These are phyloP conservation scores for Cataglyphis rosenhaueri DNA, from an alignment of 2,888 invertebrate genomes.

Conservation along the genomic window DNA sequence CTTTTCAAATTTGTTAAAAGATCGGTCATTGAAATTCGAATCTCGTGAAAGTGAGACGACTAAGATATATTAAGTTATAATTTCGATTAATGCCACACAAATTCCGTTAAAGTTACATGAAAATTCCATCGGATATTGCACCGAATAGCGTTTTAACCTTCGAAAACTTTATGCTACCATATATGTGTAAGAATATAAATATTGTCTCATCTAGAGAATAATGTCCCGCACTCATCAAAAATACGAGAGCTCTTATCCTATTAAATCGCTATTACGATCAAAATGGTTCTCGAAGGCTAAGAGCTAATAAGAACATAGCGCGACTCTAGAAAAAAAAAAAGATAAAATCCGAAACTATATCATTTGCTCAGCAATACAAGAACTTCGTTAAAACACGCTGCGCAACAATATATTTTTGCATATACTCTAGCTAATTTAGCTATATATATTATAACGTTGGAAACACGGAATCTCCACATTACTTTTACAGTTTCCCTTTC, in stretches of 20 bases:
- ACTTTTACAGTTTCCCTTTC: background rate
- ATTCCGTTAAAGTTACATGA: constrained; percentile 9
- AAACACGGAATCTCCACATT: background rate
- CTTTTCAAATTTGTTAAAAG: background rate
- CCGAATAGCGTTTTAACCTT: constrained; percentile 35
- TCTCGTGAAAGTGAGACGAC: background rate
- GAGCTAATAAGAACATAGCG: constrained; percentile 10
- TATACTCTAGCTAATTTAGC: constrained; percentile 28
- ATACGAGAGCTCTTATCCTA: constrained; percentile 20
- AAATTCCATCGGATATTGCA: background rate
- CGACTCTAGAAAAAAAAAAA: constrained; percentile 20
- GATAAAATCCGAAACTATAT: constrained; percentile 3
- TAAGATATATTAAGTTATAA: background rate
- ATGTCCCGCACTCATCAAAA: background rate
- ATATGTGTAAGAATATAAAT: constrained; percentile 43
- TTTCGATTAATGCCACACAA: background rate
- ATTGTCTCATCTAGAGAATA: constrained; percentile 23
- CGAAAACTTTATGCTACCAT: constrained; percentile 20
- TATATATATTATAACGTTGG: background rate
- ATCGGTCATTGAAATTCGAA: background rate
- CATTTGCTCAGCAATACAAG: background rate
- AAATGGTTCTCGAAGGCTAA: constrained; percentile 35
- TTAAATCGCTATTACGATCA: constrained; percentile 25
- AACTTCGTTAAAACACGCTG: constrained; percentile 12
- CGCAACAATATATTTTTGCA: constrained; percentile 13